Conservation (phyloP, 2,113 vertebrate genomes). For the Muntiacus muntjak region DNA sequence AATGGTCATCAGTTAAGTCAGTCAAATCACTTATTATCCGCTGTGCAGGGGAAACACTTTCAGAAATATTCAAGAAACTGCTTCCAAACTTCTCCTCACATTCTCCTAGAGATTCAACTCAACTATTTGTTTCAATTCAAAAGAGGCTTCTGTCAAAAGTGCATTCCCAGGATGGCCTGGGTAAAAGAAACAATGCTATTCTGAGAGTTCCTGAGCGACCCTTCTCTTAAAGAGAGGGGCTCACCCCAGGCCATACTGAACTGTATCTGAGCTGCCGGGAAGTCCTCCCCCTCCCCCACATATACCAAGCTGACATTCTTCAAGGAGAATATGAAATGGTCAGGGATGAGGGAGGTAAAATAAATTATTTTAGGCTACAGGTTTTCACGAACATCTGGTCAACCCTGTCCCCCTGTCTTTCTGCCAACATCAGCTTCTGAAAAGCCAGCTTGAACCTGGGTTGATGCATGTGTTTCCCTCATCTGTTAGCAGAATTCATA, state of each 20-base stretch:
- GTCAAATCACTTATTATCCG: not conserved
- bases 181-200: not conserved
- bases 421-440: not conserved
- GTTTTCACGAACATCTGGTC: not conserved
- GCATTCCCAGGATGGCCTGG: not conserved
- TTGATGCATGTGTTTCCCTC: not conserved
- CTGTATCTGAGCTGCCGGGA: accelerated
- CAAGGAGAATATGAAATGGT: not conserved
- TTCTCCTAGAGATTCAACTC: not conserved
- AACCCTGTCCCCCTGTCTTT: not conserved
- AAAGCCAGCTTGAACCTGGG: not conserved
- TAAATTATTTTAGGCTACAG: not conserved
- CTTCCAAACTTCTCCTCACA: not conserved
- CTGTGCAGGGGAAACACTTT: not conserved
- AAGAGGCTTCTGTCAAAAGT: not conserved
- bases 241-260: not conserved
- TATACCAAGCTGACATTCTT: not conserved
- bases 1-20: not conserved
- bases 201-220: not conserved
- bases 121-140: not conserved
- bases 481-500: not conserved
- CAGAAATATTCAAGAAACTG: not conserved
- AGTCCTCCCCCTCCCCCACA: not conserved
- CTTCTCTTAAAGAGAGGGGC: not conserved
- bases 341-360: not conserved